Conservation (phyloP, 2,113 vertebrate genomes). For the Notothenia coriiceps region DNA sequence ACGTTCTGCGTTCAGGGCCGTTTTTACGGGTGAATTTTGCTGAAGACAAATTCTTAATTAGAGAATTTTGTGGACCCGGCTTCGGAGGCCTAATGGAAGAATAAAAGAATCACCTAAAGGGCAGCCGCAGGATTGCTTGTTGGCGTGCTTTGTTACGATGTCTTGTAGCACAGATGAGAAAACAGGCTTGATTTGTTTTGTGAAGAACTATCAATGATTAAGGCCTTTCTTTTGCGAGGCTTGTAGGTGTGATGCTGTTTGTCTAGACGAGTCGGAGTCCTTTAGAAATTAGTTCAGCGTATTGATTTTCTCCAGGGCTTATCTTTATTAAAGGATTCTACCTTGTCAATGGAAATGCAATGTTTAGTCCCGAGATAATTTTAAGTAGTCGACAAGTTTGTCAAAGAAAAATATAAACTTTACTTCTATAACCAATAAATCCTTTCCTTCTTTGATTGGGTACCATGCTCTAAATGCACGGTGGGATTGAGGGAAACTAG, state of each 20-base stretch:
- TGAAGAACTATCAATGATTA: slow-evolving; percentile 26
- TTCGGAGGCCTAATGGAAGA: slow-evolving; percentile 63
- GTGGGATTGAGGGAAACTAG: slow-evolving; percentile 29
- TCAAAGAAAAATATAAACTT: slow-evolving; percentile 18
- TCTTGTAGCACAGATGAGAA: slow-evolving; percentile 34
- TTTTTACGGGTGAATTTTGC: slow-evolving; percentile 74
- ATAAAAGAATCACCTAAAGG: slow-evolving; percentile 57
- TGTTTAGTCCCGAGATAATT: slow-evolving; percentile 20
- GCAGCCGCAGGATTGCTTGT: slow-evolving; percentile 42
- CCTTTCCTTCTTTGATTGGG: not conserved
- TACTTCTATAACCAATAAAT: not conserved
- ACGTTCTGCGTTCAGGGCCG: slow-evolving; percentile 59
- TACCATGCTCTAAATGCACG: slow-evolving; percentile 46
- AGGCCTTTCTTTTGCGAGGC: slow-evolving; percentile 42
- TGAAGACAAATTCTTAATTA: slow-evolving; percentile 82
- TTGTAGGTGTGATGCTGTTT: slow-evolving; percentile 21
- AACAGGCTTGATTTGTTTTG: slow-evolving; percentile 32
- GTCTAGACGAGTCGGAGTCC: slow-evolving; percentile 41
- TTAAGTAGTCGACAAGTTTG: slow-evolving; percentile 23
- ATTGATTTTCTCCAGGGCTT: slow-evolving; percentile 72
- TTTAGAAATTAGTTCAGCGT: slow-evolving; percentile 67
- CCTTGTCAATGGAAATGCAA: slow-evolving; percentile 61
- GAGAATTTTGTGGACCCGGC: slow-evolving; percentile 75
- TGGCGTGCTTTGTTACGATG: slow-evolving; percentile 30
- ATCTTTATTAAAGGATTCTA: slow-evolving; percentile 73